These are phyloP conservation scores for Luffia ferchaultella DNA, from an alignment of 2,888 invertebrate species.

Conservation along the genomic window DNA sequence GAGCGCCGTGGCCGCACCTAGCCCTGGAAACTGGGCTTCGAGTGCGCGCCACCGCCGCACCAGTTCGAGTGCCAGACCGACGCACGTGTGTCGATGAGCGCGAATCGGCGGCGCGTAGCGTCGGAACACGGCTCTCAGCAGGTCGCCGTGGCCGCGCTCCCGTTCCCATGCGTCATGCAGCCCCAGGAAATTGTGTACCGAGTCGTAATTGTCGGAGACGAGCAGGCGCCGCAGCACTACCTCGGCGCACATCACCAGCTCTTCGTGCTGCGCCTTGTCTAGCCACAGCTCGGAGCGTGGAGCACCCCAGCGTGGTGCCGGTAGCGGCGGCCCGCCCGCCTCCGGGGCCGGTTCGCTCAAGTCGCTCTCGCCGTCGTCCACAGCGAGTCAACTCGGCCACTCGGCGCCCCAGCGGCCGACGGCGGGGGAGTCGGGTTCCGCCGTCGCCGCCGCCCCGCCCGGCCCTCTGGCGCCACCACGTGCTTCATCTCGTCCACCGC, in stretches of 20 bases:
- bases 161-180: constrained; percentile 71
- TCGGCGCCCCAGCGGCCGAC: constrained; percentile 93
- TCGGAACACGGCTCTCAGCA: constrained; percentile 76
- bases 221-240: constrained; percentile 80
- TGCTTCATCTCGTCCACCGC: constrained; percentile 32
- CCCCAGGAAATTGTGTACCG: constrained; percentile 82
- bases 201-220: constrained; percentile 88
- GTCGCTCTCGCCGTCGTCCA: constrained; percentile 39
- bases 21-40: constrained; percentile 69
- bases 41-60: constrained; percentile 70
- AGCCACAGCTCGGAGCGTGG: constrained; percentile 29
- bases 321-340: constrained; percentile 31
- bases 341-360: constrained; percentile 32
- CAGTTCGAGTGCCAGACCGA: constrained; percentile 84
- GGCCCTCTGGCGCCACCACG: constrained; percentile 26
- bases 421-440: constrained; percentile 71
- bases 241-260: constrained; percentile 81
- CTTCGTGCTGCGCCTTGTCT: constrained; percentile 73
- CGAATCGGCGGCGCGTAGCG: constrained; percentile 82
- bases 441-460: constrained; percentile 47
- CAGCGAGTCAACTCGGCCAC: constrained; percentile 98
- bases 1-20: constrained; percentile 68
- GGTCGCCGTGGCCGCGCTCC: constrained; percentile 53
- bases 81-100: constrained; percentile 84
- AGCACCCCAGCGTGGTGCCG: constrained; percentile 43